phyloP scores from a whole-genome alignment of 2,888 invertebrate species.

The Pseudococcus jackbeardsleyi region DNA sequence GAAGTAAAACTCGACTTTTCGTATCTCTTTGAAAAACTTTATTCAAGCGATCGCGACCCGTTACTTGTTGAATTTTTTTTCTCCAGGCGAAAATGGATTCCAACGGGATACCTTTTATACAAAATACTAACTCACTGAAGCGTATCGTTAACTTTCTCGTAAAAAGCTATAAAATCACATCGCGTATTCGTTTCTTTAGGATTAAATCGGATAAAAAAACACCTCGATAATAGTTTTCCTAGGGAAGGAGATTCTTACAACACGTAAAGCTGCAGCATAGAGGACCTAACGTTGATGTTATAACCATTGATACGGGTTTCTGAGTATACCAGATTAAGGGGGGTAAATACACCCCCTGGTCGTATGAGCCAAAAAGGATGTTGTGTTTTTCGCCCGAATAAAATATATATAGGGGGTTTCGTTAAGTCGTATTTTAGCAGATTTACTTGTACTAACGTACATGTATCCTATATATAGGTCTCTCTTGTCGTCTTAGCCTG shows the following conservation, averaged over 20 bases:
- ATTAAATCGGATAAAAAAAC: neutral
- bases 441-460: neutral
- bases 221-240: neutral
- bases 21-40: neutral
- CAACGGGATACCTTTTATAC: neutral
- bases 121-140: neutral
- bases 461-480: neutral
- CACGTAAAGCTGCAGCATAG: neutral
- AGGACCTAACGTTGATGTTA: neutral
- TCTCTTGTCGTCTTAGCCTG: too few relatives aligned
- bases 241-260: too few relatives aligned
- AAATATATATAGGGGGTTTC: neutral
- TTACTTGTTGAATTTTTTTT: neutral
- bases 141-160: neutral
- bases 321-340: neutral
- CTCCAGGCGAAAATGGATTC: neutral
- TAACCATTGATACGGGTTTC: neutral
- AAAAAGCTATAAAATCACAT: neutral
- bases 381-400: neutral
- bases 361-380: neutral
- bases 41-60: neutral
- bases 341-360: neutral
- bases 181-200: neutral
- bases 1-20: neutral
- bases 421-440: neutral